Evolutionary conservation across 1,140 invertebrate genomes (phyloP).

Genomic region (Caenorhabditis briggsae): DNA sequence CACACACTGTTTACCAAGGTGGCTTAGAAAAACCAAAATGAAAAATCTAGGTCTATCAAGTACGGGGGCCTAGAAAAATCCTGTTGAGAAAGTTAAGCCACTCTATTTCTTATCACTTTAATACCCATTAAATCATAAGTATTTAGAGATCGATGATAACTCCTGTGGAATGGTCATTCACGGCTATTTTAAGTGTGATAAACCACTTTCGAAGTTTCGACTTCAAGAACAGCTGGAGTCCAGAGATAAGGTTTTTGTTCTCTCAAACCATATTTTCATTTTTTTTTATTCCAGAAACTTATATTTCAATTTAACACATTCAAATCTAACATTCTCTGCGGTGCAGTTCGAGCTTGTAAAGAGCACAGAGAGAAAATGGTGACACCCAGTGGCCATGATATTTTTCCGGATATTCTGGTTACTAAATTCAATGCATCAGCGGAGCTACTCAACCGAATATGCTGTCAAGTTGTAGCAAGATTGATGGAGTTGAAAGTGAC

Average conservation of each 20-base stretch:
- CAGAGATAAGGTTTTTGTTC: neutral
- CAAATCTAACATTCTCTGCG: neutral
- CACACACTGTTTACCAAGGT: too few relatives aligned
- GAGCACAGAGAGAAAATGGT: conserved; percentile 17
- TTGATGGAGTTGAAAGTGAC: conserved; percentile 30
- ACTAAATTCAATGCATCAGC: neutral
- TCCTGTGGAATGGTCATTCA: neutral
- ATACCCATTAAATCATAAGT: neutral
- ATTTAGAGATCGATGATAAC: neutral
- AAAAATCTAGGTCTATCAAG: too few relatives aligned
- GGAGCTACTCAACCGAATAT: neutral
- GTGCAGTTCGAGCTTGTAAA: neutral
- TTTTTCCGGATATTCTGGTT: conserved; percentile 13
- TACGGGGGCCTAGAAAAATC: too few relatives aligned
- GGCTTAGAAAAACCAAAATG: too few relatives aligned
- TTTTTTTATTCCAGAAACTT: neutral
- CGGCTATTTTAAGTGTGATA: neutral
- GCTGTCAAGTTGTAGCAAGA: conserved; percentile 14
- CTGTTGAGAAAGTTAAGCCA: too few relatives aligned
- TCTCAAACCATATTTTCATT: neutral
- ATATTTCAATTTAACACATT: neutral
- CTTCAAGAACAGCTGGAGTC: neutral
- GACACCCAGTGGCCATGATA: neutral
- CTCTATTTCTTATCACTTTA: neutral
- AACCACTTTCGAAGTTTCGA: neutral